Evolutionary conservation across 2,797 vertebrate species (phyloP).

Genomic region (Pteropus rufus): DNA sequence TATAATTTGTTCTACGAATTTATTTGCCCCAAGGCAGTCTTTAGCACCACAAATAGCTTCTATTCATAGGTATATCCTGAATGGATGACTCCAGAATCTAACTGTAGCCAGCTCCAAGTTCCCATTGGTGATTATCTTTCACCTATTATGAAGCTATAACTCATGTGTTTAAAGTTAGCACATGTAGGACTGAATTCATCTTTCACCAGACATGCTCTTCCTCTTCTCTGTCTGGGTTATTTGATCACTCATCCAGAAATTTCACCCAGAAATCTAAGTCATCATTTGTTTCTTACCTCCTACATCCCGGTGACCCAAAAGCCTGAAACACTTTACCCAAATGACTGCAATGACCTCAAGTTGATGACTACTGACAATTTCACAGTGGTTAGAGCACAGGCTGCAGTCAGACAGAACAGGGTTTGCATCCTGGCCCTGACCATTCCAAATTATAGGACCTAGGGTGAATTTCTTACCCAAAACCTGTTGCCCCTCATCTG

Average conservation of each 20-base stretch:
- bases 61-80: not conserved
- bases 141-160: not conserved
- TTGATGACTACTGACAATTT: not conserved
- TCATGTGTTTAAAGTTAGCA: not conserved
- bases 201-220: not conserved
- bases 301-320: not conserved
- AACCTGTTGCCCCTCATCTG: not conserved
- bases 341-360: not conserved
- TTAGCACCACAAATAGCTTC: not conserved
- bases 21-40: not conserved
- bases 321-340: slow-evolving; percentile 5
- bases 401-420: not conserved
- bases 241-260: not conserved
- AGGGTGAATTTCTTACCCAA: not conserved
- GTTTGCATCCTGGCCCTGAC: not conserved
- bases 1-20: not conserved
- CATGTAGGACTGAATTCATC: not conserved
- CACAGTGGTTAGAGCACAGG: not conserved
- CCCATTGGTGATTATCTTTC: not conserved
- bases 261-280: not conserved
- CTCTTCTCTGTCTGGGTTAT: slow-evolving; percentile 7
- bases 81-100: not conserved
- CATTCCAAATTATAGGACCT: not conserved
- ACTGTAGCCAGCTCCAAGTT: not conserved
- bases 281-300: not conserved